phyloP scores from a whole-genome alignment of 2,797 vertebrate species.

The Gymnopithys bicolor region DNA sequence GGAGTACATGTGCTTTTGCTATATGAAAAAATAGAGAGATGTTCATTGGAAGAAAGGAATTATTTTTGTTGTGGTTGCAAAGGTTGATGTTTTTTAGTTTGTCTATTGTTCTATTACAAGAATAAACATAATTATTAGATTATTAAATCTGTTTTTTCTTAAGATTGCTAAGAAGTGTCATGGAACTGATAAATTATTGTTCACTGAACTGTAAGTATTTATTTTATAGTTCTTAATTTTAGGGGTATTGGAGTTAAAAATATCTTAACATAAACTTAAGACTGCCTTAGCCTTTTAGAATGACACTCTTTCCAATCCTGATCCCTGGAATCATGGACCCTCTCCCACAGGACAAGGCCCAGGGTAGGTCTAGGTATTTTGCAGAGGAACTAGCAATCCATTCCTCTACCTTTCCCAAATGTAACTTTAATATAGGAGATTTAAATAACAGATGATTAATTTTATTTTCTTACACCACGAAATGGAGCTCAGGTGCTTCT shows the following conservation, averaged over 20 bases:
- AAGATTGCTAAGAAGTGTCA: not conserved
- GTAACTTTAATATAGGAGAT: not conserved
- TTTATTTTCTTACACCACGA: not conserved
- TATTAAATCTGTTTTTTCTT: conserved; percentile 35
- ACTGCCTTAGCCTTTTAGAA: not conserved
- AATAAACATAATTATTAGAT: conserved; percentile 56
- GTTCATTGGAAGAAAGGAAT: conserved; percentile 53
- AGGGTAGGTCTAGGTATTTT: not conserved
- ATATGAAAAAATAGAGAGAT: conserved; percentile 43
- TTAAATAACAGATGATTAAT: not conserved
- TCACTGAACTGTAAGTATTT: not conserved
- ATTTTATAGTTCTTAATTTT: not conserved
- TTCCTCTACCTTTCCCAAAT: not conserved
- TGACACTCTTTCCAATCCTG: not conserved
- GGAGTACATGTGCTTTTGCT: conserved; percentile 35
- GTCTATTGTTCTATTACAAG: conserved; percentile 38
- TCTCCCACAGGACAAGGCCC: not conserved
- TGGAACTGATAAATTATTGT: not conserved
- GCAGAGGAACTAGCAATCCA: not conserved
- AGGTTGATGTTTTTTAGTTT: conserved; percentile 42
- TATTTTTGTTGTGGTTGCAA: conserved; percentile 45
- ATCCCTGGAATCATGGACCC: rapidly evolving
- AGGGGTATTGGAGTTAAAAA: not conserved
- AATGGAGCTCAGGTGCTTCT: not conserved
- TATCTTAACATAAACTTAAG: not conserved